Percentiles rank a stretch among this genome's conserved stretches.
Evolutionary conservation across 2,113 vertebrate genomes (phyloP).

Genomic region (Romanogobio albipinnatus): DNA sequence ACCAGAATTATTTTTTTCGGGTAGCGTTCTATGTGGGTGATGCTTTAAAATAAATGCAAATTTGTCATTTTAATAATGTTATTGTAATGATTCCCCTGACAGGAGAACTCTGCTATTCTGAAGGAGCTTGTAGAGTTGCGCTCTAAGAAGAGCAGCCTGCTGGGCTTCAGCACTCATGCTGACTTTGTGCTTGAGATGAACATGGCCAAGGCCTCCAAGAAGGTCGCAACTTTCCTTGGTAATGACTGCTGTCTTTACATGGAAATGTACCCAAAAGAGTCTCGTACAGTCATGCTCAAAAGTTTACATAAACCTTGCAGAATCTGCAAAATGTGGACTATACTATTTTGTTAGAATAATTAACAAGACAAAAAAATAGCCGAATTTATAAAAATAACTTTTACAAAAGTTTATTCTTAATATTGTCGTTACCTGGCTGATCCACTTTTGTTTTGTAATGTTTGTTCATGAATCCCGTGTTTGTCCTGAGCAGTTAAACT

Average conservation of each 20-base stretch:
- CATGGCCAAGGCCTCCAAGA: conserved; percentile 88
- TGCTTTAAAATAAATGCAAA: neutral
- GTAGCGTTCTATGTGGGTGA: conserved; percentile 64
- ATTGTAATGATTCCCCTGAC: neutral
- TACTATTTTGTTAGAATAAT: too few species aligned
- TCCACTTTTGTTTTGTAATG: too few species aligned
- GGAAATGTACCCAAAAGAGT: neutral
- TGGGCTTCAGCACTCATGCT: conserved; percentile 88
- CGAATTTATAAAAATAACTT: too few species aligned
- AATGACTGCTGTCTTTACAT: conserved; percentile 42
- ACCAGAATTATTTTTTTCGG: conserved; percentile 59
- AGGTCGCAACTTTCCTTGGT: conserved; percentile 90
- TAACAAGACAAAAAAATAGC: too few species aligned
- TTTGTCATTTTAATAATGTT: neutral
- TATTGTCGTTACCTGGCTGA: too few species aligned
- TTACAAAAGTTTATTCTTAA: too few species aligned
- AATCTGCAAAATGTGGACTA: too few species aligned
- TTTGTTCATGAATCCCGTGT: too few species aligned
- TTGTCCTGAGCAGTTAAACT: too few species aligned
- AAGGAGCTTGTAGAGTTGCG: conserved; percentile 90
- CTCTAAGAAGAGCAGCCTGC: conserved; percentile 83
- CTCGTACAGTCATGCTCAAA: neutral
- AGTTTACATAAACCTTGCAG: too few species aligned
- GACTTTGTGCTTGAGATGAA: conserved; percentile 98
- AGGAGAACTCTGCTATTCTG: conserved; percentile 92